Percentiles rank a stretch among this genome's conserved stretches.
phyloP scores from a whole-genome alignment of 2,113 vertebrate genomes.

The Plecotus auritus region DNA sequence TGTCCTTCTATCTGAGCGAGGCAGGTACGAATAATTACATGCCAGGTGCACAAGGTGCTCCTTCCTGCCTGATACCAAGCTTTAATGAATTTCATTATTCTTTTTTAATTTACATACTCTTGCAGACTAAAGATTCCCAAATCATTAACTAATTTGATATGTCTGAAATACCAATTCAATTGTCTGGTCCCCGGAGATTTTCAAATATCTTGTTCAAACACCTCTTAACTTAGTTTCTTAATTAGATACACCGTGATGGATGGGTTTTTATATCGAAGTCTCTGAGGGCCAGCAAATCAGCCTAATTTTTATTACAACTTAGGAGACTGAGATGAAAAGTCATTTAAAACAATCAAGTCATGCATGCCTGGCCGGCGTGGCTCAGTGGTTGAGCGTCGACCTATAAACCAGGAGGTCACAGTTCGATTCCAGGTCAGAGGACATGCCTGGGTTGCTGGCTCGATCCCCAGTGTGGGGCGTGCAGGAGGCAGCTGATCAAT shows the following conservation, averaged over 20 bases:
- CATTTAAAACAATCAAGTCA: slow-evolving; percentile 65
- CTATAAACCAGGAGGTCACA: no score
- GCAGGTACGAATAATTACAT: slow-evolving; percentile 66
- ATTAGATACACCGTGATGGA: slow-evolving; percentile 84
- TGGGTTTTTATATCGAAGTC: slow-evolving; percentile 68
- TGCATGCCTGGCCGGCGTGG: no score
- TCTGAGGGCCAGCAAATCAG: slow-evolving; percentile 70
- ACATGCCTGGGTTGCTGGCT: no score
- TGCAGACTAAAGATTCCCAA: slow-evolving; percentile 82
- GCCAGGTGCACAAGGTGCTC: slow-evolving; percentile 63
- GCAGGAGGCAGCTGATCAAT: no score
- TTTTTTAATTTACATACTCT: slow-evolving; percentile 82
- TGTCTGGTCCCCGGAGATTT: slow-evolving; percentile 73
- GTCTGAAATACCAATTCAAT: slow-evolving; percentile 82
- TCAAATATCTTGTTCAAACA: slow-evolving; percentile 82
- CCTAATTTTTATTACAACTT: slow-evolving; percentile 78
- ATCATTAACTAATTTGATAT: slow-evolving; percentile 87
- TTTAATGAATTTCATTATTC: slow-evolving; percentile 85
- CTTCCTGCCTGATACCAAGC: slow-evolving; percentile 59
- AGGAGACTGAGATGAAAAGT: slow-evolving; percentile 70
- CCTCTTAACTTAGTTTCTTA: slow-evolving; percentile 85
- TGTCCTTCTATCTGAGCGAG: slow-evolving; percentile 61
- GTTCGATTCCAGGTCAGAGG: no score
- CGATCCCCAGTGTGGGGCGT: no score
- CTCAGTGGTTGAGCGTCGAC: no score